These are phyloP conservation scores for Heliconius erato DNA, from an alignment of 2,888 invertebrate species.

Conservation along the genomic window DNA sequence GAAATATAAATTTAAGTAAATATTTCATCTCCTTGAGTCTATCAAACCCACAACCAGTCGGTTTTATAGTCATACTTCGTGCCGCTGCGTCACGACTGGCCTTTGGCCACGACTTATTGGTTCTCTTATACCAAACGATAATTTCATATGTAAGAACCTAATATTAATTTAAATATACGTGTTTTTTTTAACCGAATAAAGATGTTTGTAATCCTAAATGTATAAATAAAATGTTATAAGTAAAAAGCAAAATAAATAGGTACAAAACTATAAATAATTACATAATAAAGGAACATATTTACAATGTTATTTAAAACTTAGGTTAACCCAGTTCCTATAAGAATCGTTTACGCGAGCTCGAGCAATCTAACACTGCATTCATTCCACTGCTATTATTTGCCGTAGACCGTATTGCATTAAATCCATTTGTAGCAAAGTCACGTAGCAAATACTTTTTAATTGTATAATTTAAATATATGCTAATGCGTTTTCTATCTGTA, in stretches of 20 bases:
- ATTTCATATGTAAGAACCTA: too few relatives aligned
- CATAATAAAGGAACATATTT: constrained; percentile 15
- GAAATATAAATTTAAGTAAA: too few relatives aligned
- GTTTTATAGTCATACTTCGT: too few relatives aligned
- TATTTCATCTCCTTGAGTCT: too few relatives aligned
- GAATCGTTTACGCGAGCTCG: constrained; percentile 42
- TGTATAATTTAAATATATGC: constrained; percentile 47
- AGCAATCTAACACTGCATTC: constrained; percentile 44
- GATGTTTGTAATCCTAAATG: neutral
- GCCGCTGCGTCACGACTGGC: too few relatives aligned
- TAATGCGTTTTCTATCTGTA: constrained; percentile 23
- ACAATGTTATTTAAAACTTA: constrained; percentile 34
- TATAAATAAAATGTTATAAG: neutral
- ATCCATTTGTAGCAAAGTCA: constrained; percentile 47
- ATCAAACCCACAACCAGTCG: too few relatives aligned
- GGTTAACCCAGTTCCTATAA: constrained; percentile 39
- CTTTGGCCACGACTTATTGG: too few relatives aligned
- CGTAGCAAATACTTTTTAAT: constrained; percentile 49
- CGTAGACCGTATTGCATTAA: constrained; percentile 48
- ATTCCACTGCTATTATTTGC: constrained; percentile 47
- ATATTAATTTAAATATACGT: too few relatives aligned
- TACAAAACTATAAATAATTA: neutral
- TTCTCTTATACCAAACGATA: too few relatives aligned
- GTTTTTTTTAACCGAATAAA: neutral
- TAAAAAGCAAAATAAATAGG: constrained; percentile 5